A percentile compares a stretch with the other conserved stretches of the same genome.
Conservation (phyloP, 2,888 invertebrate species). For the Cetonia aurata region DNA sequence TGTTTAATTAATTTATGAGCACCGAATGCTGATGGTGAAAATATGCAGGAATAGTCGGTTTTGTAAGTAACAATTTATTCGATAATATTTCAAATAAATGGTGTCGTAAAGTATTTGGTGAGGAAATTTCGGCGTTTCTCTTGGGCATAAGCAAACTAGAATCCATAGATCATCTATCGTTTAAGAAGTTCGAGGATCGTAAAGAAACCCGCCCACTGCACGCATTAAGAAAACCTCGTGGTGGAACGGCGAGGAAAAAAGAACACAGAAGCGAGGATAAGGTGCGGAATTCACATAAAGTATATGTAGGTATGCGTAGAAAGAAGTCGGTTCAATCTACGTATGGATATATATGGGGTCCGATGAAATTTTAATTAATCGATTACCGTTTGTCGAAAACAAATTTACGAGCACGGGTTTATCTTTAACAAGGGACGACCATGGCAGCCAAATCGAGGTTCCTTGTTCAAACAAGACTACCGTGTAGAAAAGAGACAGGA, state of each 20-base stretch:
- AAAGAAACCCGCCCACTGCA: constrained; percentile 33
- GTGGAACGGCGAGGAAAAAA: constrained; percentile 1
- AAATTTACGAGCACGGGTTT: constrained; percentile 44
- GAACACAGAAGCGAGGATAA: constrained; percentile 8
- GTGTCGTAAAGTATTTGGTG: constrained; percentile 4
- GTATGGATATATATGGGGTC: constrained; percentile 25
- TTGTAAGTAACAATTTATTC: constrained; percentile 11
- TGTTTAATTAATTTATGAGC: too few relatives aligned
- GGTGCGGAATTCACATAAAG: constrained; percentile 22
- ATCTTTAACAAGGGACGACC: constrained; percentile 38
- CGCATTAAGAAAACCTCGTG: constrained; percentile 8
- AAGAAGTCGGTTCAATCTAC: constrained; percentile 31
- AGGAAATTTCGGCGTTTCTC: constrained; percentile 30
- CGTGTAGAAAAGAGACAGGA: constrained; percentile 35
- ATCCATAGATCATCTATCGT: constrained; percentile 37
- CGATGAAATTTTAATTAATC: constrained; percentile 47
- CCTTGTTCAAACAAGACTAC: constrained; percentile 40
- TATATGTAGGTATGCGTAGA: constrained; percentile 31
- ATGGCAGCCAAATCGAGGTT: constrained; percentile 35
- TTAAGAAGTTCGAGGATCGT: constrained; percentile 30
- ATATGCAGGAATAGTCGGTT: too few relatives aligned
- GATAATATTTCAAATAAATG: constrained; percentile 14
- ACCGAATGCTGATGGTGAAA: too few relatives aligned
- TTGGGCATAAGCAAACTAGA: constrained; percentile 30
- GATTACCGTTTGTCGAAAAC: constrained; percentile 46